Conservation (phyloP, 2,888 invertebrate species). For the Pyrrhia umbra region DNA sequence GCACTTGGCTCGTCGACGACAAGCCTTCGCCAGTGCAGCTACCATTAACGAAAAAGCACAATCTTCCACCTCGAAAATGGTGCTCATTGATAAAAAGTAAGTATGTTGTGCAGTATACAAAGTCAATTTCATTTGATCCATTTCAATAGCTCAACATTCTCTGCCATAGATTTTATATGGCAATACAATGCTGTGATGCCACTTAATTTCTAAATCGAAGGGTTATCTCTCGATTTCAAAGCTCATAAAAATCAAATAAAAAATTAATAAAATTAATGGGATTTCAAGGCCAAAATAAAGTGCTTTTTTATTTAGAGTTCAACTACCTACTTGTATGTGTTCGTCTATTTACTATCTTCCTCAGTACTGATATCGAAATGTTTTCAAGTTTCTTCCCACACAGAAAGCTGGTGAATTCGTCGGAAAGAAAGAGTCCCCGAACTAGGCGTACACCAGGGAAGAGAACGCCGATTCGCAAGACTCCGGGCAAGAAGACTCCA, state of each 20-base stretch:
- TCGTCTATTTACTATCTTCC: background rate
- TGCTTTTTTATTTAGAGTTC: background rate
- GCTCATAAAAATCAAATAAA: too few species aligned
- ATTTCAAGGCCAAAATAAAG: background rate
- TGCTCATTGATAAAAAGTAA: constrained; percentile 92
- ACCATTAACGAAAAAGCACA: constrained; percentile 86
- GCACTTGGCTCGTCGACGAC: constrained; percentile 93
- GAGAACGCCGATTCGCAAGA: constrained; percentile 81
- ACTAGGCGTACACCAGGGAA: constrained; percentile 87
- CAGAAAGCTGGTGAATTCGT: constrained; percentile 84
- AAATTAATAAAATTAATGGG: background rate
- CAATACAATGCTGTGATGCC: too few species aligned
- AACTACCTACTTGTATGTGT: background rate
- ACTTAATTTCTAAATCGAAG: too few species aligned
- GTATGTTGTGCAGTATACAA: constrained; percentile 54
- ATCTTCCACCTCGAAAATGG: constrained; percentile 88
- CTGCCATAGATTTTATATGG: too few species aligned
- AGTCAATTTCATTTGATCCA: too few species aligned
- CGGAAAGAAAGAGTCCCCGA: constrained; percentile 86
- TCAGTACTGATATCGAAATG: constrained; percentile 63
- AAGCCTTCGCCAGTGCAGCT: constrained; percentile 93
- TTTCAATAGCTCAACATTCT: too few species aligned
- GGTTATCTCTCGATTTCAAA: too few species aligned
- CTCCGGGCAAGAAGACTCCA: constrained; percentile 90
- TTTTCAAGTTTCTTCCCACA: constrained; percentile 87